Evolutionary conservation across 2,113 vertebrate genomes (phyloP).

Genomic region (Micromys minutus): DNA sequence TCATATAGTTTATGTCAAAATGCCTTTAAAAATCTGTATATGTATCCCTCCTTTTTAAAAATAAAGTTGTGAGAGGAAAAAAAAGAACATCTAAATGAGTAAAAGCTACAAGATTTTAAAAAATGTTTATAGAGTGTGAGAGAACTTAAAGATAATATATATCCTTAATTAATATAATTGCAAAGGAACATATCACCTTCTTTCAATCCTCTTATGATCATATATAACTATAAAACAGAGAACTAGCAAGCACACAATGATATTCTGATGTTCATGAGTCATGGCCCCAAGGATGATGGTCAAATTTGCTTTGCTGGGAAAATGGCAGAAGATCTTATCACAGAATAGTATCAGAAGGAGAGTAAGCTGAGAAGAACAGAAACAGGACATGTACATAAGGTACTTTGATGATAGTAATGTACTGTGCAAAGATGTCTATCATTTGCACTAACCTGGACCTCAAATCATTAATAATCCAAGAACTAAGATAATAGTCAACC

Average conservation of each 20-base stretch:
- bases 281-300: not conserved
- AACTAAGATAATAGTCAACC: too few relatives aligned
- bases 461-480: too few relatives aligned
- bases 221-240: not conserved
- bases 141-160: not conserved
- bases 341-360: not conserved
- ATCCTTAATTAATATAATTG: not conserved
- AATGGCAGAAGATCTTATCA: not conserved
- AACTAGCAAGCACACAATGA: not conserved
- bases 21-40: too few relatives aligned
- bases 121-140: not conserved
- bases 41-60: too few relatives aligned
- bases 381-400: not conserved
- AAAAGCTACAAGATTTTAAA: too few relatives aligned
- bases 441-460: not conserved
- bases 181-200: not conserved
- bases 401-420: not conserved
- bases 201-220: not conserved
- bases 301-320: slow-evolving; percentile 26
- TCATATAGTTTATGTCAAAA: too few relatives aligned
- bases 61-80: too few relatives aligned
- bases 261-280: not conserved
- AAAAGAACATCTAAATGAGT: too few relatives aligned
- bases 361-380: not conserved
- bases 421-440: not conserved